Evolutionary conservation across 1,140 invertebrate genomes (phyloP).

Genomic region (Drosophila miranda): DNA sequence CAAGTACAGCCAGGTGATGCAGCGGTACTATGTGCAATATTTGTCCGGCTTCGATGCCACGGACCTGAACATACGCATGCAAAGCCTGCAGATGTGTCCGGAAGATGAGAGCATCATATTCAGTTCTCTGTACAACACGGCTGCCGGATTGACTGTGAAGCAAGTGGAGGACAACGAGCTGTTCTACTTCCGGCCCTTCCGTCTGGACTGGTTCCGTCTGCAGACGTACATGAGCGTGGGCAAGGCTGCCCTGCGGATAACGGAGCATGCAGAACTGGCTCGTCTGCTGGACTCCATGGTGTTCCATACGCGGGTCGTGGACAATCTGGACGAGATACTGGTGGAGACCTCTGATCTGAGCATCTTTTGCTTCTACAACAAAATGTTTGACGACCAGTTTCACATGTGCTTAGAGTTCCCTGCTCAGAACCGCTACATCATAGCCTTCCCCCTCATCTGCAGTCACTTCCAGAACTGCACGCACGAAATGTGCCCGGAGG

Average conservation of each 20-base stretch:
- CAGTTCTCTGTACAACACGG: constrained; percentile 95
- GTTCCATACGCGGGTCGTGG: constrained; percentile 99
- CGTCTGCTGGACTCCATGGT: constrained; percentile 97
- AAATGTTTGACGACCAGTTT: constrained; percentile 98
- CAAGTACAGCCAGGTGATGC: constrained; percentile 98
- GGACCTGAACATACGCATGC: constrained; percentile 94
- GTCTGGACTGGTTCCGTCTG: constrained; percentile 98
- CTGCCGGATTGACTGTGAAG: constrained; percentile 94
- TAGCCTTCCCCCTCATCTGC: constrained; percentile 98
- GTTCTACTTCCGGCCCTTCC: constrained; percentile 97
- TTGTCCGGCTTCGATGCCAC: constrained; percentile 97
- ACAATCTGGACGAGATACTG: constrained; percentile 98
- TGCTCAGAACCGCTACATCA: constrained; percentile 98
- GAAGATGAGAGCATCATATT: constrained; percentile 98
- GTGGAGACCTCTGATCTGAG: constrained; percentile 98
- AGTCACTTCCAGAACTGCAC: constrained; percentile 99
- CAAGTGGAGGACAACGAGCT: constrained; percentile 98
- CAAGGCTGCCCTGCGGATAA: constrained; percentile 91
- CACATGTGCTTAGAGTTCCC: constrained; percentile 99
- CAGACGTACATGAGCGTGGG: constrained; percentile 96
- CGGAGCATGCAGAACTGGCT: constrained; percentile 94
- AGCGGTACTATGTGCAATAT: constrained; percentile 99
- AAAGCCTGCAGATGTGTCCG: constrained; percentile 91
- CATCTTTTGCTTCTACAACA: constrained; percentile 98
- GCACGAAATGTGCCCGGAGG: constrained; percentile 99